These are phyloP conservation scores for Chelonia mydas DNA, from an alignment of 2,797 vertebrate genomes.

Conservation along the genomic window DNA sequence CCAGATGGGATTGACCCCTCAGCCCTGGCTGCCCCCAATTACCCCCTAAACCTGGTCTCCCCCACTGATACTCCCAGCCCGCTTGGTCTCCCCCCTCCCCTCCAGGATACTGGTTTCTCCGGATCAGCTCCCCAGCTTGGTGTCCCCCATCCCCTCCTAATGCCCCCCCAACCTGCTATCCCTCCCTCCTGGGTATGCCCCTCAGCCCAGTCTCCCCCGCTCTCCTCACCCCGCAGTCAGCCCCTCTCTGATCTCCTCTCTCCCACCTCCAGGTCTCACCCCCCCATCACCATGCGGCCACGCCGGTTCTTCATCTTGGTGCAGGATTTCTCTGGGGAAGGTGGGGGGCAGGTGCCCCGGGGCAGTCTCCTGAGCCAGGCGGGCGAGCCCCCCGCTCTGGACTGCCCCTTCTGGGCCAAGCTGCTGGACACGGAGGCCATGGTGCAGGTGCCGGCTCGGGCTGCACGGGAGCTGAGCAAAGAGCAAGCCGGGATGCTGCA, in stretches of 20 bases:
- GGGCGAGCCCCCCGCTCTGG: neutral
- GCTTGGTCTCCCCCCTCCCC: too few species aligned
- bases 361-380: constrained; percentile 1
- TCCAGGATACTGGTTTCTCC: neutral
- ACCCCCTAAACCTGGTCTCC: neutral
- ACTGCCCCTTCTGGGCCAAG: constrained; percentile 52
- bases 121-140: neutral
- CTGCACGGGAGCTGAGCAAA: constrained; percentile 73
- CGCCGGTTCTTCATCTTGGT: neutral
- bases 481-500: constrained; percentile 80
- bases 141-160: constrained; percentile 42
- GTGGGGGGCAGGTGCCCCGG: neutral
- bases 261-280: constrained; percentile 54
- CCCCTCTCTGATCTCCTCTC: constrained; percentile 61
- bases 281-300: neutral
- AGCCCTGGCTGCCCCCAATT: neutral
- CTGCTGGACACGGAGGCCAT: constrained; percentile 79
- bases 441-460: constrained; percentile 78
- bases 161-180: constrained; percentile 69
- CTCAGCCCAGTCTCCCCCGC: constrained; percentile 68
- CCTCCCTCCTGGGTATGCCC: constrained; percentile 77
- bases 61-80: neutral
- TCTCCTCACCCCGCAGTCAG: neutral
- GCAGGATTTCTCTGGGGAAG: neutral
- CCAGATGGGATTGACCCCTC: too few species aligned